Evolutionary conservation across 2,113 vertebrate species (phyloP), one percentile per base, ranked within the genome.

Genomic region (Hemiprocne comata): DNA sequence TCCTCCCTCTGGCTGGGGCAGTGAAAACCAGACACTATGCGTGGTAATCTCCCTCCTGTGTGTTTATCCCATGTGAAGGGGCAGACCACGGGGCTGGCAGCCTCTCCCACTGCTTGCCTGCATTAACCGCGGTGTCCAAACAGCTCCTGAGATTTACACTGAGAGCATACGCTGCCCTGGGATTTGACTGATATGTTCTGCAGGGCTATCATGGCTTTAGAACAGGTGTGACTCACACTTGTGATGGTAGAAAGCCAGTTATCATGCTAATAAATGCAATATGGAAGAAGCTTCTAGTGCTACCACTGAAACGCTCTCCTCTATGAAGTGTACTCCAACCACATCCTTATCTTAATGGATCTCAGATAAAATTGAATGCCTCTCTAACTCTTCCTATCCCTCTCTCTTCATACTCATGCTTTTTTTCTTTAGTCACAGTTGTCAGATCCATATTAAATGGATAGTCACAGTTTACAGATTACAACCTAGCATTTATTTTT

Each of bases 301-400:
- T 54, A 51, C 84, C 86, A 26, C 86, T 93, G 74, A 89, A 75
- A 81, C 25, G 29, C 58, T 65, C 48, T 89, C 42, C 34, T 90
- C 64, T 62, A 2, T 86, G 51, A 89, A 91, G 92, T 75, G 57
- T 70, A 51, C 84, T 95, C 66, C 31, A 94, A 60, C 48, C 54
- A 57, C 46, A 46, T 69, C 42, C 81, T 90, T 83, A 89, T 83
- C 83, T 96, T 89, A 89, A 75, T 85, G 87, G 87, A 94, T 71
- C 66, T 88, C 89, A 76, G 80, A 70, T 50, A 88, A 92, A 89
- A 93, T 34, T 31, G 60, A 94, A 94, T 67, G 79, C 46, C 69
- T 84, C 71, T 95, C n/a, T 50, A 72, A 73, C 13, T 42, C 85
- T 75, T 93, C 79, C 51, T 31, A 77, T 66, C 42, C 28, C 31